phyloP scores from a whole-genome alignment of 2,113 vertebrate genomes.

The Chamaetylas fuelleborni region DNA sequence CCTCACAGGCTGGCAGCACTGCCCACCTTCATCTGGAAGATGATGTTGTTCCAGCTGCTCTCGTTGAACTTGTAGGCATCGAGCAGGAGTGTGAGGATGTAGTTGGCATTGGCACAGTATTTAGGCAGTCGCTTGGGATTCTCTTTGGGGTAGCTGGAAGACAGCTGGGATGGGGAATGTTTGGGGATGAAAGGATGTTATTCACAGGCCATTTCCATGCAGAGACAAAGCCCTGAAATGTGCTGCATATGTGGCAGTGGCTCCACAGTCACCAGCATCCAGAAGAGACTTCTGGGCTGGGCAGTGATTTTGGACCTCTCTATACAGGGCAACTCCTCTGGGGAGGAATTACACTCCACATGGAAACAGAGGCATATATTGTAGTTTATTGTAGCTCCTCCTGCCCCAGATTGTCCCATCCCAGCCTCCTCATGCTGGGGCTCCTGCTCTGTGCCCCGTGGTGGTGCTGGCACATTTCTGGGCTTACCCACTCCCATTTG shows the following conservation, averaged over 20 bases:
- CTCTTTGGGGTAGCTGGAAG: slow-evolving; percentile 37
- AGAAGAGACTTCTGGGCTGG: background rate
- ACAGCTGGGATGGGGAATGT: background rate
- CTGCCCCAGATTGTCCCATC: background rate
- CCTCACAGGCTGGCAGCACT: rapidly evolving
- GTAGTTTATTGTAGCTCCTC: background rate
- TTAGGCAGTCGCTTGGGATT: slow-evolving; percentile 53
- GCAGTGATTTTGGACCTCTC: background rate
- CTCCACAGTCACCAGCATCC: background rate
- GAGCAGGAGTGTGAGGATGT: slow-evolving; percentile 78
- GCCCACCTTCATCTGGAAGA: slow-evolving; percentile 86
- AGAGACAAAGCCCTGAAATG: background rate
- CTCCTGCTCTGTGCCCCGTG: background rate
- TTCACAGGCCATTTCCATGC: background rate
- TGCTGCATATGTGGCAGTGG: background rate
- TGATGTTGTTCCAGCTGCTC: slow-evolving; percentile 76
- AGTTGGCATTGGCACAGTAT: slow-evolving; percentile 81
- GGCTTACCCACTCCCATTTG: background rate
- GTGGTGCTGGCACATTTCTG: background rate
- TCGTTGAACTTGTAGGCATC: slow-evolving; percentile 80
- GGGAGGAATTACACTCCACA: background rate
- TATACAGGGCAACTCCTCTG: background rate
- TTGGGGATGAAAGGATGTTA: background rate
- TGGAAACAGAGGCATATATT: background rate
- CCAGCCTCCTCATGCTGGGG: background rate